A percentile compares a stretch with the other conserved stretches of the same genome.
Conservation (phyloP, 1,140 invertebrate species). For the Lanistes nyassanus region DNA sequence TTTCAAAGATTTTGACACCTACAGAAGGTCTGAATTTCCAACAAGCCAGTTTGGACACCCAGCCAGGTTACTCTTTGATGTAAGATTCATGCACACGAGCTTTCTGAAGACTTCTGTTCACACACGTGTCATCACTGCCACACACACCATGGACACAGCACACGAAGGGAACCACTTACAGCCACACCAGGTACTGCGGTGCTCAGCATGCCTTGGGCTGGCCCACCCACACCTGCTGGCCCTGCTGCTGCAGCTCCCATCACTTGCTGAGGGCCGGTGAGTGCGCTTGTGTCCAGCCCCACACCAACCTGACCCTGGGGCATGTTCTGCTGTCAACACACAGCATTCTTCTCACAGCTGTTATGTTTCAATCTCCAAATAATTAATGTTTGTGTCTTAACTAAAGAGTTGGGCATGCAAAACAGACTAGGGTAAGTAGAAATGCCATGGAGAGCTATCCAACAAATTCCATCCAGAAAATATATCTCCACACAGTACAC, state of each 20-base stretch:
- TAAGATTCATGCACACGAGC: no score
- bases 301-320: conserved; percentile 7
- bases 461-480: no score
- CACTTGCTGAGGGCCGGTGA: conserved; percentile 10
- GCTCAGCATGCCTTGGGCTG: conserved; percentile 13
- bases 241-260: conserved; percentile 11
- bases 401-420: neutral
- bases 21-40: no score
- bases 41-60: no score
- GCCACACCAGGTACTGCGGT: neutral
- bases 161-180: conserved; percentile 31
- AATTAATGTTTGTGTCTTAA: neutral
- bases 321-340: neutral
- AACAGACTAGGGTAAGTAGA: no score
- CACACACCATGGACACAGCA: conserved; percentile 19
- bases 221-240: neutral
- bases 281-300: conserved; percentile 13
- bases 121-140: no score
- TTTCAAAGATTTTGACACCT: no score
- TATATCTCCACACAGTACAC: no score
- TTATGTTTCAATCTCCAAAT: neutral
- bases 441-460: no score
- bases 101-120: no score
- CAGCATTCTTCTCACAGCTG: no score
- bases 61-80: no score